phyloP scores from a whole-genome alignment of 2,113 vertebrate genomes.

The Calyptommatus sinebrachiatus region DNA sequence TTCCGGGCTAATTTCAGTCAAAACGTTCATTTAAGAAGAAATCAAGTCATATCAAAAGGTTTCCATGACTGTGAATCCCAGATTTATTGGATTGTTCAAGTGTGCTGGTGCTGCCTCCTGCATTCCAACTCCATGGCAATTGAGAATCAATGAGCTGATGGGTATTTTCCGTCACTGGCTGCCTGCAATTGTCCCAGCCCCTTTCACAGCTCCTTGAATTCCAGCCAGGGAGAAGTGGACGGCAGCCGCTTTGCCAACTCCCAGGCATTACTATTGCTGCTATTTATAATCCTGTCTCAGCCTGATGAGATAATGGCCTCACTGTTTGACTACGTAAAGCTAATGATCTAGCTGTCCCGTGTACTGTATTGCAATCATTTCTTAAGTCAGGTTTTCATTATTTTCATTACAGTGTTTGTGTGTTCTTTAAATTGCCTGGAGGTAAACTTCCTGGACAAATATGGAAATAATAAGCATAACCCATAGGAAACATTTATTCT shows the following conservation, averaged over 20 bases:
- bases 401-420: background rate
- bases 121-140: background rate
- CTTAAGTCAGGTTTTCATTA: background rate
- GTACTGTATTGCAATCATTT: conserved; percentile 40
- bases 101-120: accelerated
- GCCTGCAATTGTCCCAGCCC: conserved; percentile 12
- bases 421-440: background rate
- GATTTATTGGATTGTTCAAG: accelerated
- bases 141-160: accelerated
- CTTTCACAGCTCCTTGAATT: accelerated
- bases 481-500: no score
- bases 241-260: conserved; percentile 34
- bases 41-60: background rate
- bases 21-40: background rate
- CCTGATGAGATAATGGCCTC: conserved; percentile 47
- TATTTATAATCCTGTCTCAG: conserved; percentile 45
- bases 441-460: background rate
- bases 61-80: background rate
- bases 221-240: conserved; percentile 40
- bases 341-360: conserved; percentile 11
- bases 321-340: conserved; percentile 43
- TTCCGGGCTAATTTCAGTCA: background rate
- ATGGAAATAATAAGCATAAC: no score
- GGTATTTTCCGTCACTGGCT: conserved; percentile 8
- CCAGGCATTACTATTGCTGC: conserved; percentile 37